phyloP scores from a whole-genome alignment of 2,888 invertebrate genomes.

The Cryptocephalus moraei region DNA sequence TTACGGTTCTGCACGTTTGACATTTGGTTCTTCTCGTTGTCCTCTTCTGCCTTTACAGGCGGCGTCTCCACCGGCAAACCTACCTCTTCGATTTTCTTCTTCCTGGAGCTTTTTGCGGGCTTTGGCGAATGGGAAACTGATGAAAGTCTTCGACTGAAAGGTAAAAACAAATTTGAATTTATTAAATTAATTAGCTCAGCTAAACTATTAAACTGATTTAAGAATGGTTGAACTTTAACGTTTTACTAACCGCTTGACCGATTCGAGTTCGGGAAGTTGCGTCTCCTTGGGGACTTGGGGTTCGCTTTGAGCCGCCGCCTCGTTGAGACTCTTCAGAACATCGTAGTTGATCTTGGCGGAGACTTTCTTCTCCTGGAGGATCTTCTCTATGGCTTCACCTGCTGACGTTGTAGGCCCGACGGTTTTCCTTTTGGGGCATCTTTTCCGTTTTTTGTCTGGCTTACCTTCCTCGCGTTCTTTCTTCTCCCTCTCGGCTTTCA shows the following conservation, averaged over 20 bases:
- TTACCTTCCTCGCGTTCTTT: slow-evolving; percentile 82
- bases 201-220: too few species aligned
- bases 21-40: too few species aligned
- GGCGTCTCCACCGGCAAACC: too few species aligned
- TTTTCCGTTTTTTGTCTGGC: slow-evolving; percentile 67
- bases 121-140: slow-evolving; percentile 4
- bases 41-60: too few species aligned
- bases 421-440: slow-evolving; percentile 51
- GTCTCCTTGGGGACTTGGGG: slow-evolving; percentile 13
- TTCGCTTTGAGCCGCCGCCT: slow-evolving; percentile 29
- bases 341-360: slow-evolving; percentile 98
- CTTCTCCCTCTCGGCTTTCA: slow-evolving; percentile 70
- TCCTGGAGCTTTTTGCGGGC: slow-evolving; percentile 6
- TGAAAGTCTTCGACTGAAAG: too few species aligned
- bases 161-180: too few species aligned
- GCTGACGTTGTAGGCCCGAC: slow-evolving; percentile 57
- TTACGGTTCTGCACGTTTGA: too few species aligned
- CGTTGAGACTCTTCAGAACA: slow-evolving; percentile 73
- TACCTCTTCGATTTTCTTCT: slow-evolving; percentile 4
- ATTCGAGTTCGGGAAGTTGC: slow-evolving; percentile 12
- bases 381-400: slow-evolving; percentile 49
- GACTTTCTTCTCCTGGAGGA: slow-evolving; percentile 77
- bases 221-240: slow-evolving; percentile 10
- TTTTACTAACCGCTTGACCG: slow-evolving; percentile 18
- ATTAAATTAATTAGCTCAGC: too few species aligned